phyloP scores from a whole-genome alignment of 1,140 invertebrate genomes.

The Aradophagus sp. region DNA sequence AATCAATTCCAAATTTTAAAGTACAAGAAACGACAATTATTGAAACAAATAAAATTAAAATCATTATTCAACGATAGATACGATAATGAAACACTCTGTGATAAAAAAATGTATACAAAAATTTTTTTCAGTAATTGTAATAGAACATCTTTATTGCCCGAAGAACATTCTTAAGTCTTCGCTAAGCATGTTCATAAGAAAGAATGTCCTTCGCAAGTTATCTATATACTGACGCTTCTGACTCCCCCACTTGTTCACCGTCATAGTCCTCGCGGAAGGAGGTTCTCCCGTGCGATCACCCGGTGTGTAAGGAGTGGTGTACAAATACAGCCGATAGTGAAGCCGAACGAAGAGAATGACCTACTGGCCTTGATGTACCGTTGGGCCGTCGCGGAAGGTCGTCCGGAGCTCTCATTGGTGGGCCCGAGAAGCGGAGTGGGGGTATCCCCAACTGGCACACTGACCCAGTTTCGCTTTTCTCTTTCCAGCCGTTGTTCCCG shows the following conservation, averaged over 20 bases:
- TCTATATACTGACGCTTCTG: slow-evolving; percentile 31
- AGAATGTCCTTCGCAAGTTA: slow-evolving; percentile 37
- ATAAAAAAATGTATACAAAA: too few relatives aligned
- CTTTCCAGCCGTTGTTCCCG: slow-evolving; percentile 15
- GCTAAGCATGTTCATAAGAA: slow-evolving; percentile 27
- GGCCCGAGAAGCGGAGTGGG: slow-evolving; percentile 14
- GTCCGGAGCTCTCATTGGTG: slow-evolving; percentile 44
- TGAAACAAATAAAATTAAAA: too few relatives aligned
- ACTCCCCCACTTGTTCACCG: neutral
- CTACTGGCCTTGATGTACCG: slow-evolving; percentile 52
- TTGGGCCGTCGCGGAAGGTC: slow-evolving; percentile 39
- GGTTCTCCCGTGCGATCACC: slow-evolving; percentile 27
- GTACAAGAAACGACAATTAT: too few relatives aligned
- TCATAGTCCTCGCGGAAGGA: slow-evolving; percentile 39
- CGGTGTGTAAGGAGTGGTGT: slow-evolving; percentile 14
- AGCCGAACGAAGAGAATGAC: slow-evolving; percentile 41
- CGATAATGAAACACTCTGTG: too few relatives aligned
- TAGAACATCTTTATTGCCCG: neutral
- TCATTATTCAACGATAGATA: too few relatives aligned
- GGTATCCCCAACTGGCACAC: slow-evolving; percentile 30
- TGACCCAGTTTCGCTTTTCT: slow-evolving; percentile 39
- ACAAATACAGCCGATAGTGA: slow-evolving; percentile 36
- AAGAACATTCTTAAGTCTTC: slow-evolving; percentile 2
- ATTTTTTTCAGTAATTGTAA: too few relatives aligned
- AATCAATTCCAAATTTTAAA: too few relatives aligned